phyloP scores from a whole-genome alignment of 2,113 vertebrate genomes.

The Martes martes region DNA sequence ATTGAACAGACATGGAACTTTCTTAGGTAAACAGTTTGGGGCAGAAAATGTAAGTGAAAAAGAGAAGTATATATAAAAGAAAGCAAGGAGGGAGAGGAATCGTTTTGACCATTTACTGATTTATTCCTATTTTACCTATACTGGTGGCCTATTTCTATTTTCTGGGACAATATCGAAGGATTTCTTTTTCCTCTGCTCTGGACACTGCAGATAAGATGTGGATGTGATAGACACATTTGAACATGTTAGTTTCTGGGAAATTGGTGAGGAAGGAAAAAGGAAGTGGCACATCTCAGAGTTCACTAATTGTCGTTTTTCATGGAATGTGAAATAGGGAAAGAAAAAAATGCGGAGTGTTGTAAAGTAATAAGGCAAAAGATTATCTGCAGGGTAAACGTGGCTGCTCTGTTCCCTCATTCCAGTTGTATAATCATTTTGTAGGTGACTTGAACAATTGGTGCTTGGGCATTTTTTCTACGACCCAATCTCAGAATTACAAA shows the following conservation, averaged over 20 bases:
- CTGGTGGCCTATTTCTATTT: neutral
- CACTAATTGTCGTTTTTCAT: conserved; percentile 23
- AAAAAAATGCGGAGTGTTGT: neutral
- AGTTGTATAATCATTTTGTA: neutral
- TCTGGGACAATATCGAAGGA: neutral
- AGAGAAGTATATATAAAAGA: neutral
- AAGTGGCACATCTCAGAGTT: neutral
- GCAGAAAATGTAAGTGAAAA: neutral
- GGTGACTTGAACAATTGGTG: neutral
- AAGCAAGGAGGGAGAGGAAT: neutral
- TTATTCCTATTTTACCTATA: neutral
- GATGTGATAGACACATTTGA: neutral
- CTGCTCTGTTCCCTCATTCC: neutral
- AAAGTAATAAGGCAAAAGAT: neutral
- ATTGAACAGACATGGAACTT: neutral
- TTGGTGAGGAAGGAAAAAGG: neutral
- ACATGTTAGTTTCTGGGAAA: neutral
- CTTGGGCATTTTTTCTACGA: neutral
- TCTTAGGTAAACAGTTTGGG: neutral
- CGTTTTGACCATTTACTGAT: neutral
- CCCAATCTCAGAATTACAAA: neutral
- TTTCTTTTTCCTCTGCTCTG: neutral
- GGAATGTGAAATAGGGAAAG: neutral
- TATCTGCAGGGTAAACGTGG: neutral
- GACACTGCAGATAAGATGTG: neutral